phyloP scores from a whole-genome alignment of 2,113 vertebrate genomes.

The Phodopus roborovskii region DNA sequence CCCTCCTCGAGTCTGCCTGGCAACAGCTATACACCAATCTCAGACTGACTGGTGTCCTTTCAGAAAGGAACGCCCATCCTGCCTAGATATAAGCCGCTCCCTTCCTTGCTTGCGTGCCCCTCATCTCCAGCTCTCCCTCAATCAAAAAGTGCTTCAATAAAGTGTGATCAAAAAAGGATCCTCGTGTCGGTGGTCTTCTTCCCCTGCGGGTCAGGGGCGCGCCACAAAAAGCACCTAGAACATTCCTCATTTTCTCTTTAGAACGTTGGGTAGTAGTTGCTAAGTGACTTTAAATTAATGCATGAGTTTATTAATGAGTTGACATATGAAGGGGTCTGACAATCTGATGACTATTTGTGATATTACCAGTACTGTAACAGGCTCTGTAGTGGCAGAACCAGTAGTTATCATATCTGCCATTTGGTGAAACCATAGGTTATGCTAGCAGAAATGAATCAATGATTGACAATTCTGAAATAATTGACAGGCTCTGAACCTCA shows the following conservation, averaged over 20 bases:
- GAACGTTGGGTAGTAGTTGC: background rate
- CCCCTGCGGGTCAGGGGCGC: no score
- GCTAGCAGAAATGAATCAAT: background rate
- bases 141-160: no score
- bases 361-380: background rate
- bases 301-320: background rate
- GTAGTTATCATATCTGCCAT: background rate
- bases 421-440: background rate
- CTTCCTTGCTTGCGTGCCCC: no score
- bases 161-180: no score
- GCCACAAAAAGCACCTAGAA: background rate
- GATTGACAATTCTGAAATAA: slow-evolving; percentile 59
- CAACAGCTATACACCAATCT: no score
- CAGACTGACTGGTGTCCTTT: no score
- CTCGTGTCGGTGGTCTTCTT: no score
- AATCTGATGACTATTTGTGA: background rate
- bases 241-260: background rate
- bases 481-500: slow-evolving; percentile 45
- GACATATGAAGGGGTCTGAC: background rate
- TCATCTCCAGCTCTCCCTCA: no score
- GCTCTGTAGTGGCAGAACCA: background rate
- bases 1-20: no score
- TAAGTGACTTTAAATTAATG: slow-evolving; percentile 29
- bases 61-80: no score
- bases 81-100: no score